These are phyloP conservation scores for Baccha elongata DNA, from an alignment of 2,888 invertebrate species.

Conservation along the genomic window DNA sequence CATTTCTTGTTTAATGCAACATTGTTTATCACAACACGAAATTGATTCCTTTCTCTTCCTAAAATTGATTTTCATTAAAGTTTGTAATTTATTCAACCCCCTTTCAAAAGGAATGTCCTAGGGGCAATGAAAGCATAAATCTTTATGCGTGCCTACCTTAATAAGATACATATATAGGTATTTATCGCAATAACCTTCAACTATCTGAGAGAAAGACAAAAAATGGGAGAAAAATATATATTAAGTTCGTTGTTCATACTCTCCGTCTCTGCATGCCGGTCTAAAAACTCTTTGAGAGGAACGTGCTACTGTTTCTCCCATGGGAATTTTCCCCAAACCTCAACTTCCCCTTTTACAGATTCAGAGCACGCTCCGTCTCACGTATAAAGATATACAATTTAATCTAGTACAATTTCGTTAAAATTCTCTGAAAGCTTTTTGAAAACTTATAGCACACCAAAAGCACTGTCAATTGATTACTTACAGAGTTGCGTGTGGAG, in stretches of 20 bases:
- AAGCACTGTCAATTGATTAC: slow-evolving; percentile 26
- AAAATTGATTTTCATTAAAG: slow-evolving; percentile 41
- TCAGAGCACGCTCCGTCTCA: not conserved
- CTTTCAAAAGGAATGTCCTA: slow-evolving; percentile 16
- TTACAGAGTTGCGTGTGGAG: slow-evolving; percentile 35
- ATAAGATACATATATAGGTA: slow-evolving; percentile 39
- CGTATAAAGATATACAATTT: not conserved
- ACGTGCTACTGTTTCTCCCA: not conserved
- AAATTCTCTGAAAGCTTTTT: slow-evolving; percentile 3
- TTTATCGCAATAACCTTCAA: slow-evolving; percentile 58
- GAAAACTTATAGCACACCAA: not conserved
- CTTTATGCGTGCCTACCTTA: slow-evolving; percentile 63
- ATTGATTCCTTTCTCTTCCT: too few relatives aligned
- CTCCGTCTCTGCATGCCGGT: not conserved
- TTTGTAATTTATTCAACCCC: not conserved
- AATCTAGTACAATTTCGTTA: slow-evolving; percentile 1
- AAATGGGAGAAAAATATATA: not conserved
- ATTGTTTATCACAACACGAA: too few relatives aligned
- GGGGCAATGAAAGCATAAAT: slow-evolving; percentile 56
- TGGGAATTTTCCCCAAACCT: not conserved
- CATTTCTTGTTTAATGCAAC: too few relatives aligned
- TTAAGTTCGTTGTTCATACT: not conserved
- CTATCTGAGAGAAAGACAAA: slow-evolving; percentile 16
- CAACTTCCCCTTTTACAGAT: slow-evolving; percentile 2
- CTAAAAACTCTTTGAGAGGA: not conserved